Conservation (phyloP, 2,113 vertebrate species). For the Apus apus region DNA sequence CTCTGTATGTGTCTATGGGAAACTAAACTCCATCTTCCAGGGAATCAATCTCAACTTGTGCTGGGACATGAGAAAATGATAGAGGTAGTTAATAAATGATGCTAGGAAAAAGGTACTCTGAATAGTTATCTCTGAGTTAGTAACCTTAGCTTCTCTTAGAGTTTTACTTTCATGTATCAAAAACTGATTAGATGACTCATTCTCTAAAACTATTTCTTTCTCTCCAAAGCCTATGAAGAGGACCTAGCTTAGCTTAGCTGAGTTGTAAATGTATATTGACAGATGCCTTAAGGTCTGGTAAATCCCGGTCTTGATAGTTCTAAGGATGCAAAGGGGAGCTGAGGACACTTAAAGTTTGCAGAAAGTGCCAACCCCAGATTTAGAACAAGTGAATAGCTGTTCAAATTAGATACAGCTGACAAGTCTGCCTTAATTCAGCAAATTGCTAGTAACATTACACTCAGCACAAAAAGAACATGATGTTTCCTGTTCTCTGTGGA, state of each 20-base stretch:
- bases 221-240: background rate
- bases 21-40: background rate
- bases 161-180: background rate
- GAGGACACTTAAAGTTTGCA: constrained; percentile 29
- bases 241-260: background rate
- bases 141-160: constrained; percentile 12
- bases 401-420: constrained; percentile 26
- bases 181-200: constrained; percentile 3
- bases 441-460: constrained; percentile 41
- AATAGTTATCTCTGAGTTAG: background rate
- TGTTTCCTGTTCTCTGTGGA: constrained; percentile 19
- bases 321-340: constrained; percentile 26
- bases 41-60: background rate
- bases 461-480: constrained; percentile 49
- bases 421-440: constrained; percentile 44
- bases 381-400: constrained; percentile 32
- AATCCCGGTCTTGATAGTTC: constrained; percentile 33
- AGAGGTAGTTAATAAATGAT: background rate
- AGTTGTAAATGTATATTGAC: constrained; percentile 35
- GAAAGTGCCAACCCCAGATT: constrained; percentile 26
- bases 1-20: background rate
- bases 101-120: background rate
- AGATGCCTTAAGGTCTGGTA: constrained; percentile 47
- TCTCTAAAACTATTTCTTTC: constrained; percentile 3
- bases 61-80: background rate